A percentile compares a stretch with the other conserved stretches of the same genome.
Evolutionary conservation across 2,113 vertebrate genomes (phyloP).

Genomic region (Passerina amoena): DNA sequence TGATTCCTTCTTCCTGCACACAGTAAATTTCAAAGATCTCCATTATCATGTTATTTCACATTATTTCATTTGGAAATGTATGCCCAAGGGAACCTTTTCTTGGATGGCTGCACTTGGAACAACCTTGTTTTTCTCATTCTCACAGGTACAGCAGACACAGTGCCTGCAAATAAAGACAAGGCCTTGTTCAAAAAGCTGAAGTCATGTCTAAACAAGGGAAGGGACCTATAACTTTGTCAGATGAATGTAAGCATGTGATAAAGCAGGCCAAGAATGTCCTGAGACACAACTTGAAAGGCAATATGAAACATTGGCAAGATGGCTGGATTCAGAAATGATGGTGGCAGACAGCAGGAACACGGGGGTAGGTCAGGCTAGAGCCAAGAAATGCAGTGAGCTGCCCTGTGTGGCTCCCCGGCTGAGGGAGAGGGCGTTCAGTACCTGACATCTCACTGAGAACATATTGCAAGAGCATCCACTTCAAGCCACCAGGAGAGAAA

Average conservation of each 20-base stretch:
- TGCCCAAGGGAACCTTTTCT: background rate
- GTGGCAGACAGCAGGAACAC: background rate
- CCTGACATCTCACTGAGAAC: background rate
- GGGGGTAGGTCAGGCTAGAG: background rate
- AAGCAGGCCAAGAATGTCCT: background rate
- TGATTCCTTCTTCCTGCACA: background rate
- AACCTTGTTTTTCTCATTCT: background rate
- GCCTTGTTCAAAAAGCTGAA: background rate
- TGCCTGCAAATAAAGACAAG: background rate
- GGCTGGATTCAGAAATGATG: background rate
- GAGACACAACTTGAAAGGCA: background rate
- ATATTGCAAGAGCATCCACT: background rate
- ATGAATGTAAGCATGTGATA: background rate
- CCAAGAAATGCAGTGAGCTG: background rate
- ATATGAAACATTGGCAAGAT: background rate
- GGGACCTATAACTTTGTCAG: background rate
- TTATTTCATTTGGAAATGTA: background rate
- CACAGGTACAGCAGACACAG: background rate
- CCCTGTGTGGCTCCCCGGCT: background rate
- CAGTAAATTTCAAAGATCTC: background rate
- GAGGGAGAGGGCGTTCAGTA: background rate
- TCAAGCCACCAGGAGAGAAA: background rate
- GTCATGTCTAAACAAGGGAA: background rate
- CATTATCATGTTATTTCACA: background rate
- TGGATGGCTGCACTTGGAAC: background rate